Base-by-base conservation (phyloP, 1,140 invertebrate species). In the Diorhabda carinulata region DNA sequence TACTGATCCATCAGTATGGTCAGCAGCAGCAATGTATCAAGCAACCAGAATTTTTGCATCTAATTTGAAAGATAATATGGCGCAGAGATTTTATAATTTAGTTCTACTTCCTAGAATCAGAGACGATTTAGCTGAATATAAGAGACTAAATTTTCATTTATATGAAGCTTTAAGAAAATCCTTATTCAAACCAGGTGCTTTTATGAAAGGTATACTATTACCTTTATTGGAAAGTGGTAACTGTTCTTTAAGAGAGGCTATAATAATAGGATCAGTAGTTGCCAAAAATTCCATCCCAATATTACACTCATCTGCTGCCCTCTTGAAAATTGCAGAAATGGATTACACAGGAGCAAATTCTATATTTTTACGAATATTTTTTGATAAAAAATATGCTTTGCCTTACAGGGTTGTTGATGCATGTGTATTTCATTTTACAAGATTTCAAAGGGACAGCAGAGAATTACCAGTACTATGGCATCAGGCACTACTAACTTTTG, bases 361-460 rank as follows among this genome's bases (percentile, higher is more conserved):
- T 62, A 96, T 99, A 75, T 97, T 99, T 78, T 84, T 99, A 43
- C 86, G 95, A 60, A 92, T 96, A 78, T 89, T 99, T 64, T 89
- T 99, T 67, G 97, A 99, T 78, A 99, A 99, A 82, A 98, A 98
- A 81, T 99, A 99, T 86, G 96, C 97, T 2, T 82, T 99, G 57
- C 97, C 97, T 2, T 99, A 95, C 81, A 86, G 95, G 76, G 97
- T 98, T 3, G 87, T 99, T 9, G 97, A 99, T 85, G 94, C 93
- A 7, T 86, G 96, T n/a, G 95, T 99, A 3, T 93, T 94, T 80
- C 96, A 99, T 83, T 99, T 99, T 81, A 77, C 98, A 4, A 96
- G 95, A 77, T 98, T 98, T 83, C 87, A 92, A 79, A 84, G 85
- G 73, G 96, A 98, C 77, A 82, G 84, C 61, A 86, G 95, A 70